These are phyloP conservation scores for Mustelus asterias DNA, from an alignment of 2,113 vertebrate genomes.

Conservation along the genomic window DNA sequence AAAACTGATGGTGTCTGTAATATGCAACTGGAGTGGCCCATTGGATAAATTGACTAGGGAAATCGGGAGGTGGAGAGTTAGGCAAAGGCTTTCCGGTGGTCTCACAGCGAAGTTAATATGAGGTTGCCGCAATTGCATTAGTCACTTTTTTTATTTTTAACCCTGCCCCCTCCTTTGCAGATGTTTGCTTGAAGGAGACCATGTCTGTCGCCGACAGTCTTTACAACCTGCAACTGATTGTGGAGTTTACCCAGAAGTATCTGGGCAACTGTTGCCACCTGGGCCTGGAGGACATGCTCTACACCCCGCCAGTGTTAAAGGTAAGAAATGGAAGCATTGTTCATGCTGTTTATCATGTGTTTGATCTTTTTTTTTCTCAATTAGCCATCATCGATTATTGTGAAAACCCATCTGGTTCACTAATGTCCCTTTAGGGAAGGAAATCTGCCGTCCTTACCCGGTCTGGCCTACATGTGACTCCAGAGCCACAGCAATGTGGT, in stretches of 20 bases:
- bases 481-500: too few species aligned
- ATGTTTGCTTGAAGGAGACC: constrained; percentile 82
- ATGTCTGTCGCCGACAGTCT: constrained; percentile 76
- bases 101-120: too few species aligned
- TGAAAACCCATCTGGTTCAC: too few species aligned
- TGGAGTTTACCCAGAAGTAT: constrained; percentile 75
- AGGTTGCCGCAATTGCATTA: too few species aligned
- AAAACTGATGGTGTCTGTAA: background rate
- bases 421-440: too few species aligned
- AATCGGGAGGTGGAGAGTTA: background rate
- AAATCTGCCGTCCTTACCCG: too few species aligned
- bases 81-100: too few species aligned
- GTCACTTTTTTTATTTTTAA: background rate
- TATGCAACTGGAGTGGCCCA: background rate
- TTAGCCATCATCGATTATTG: too few species aligned
- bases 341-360: background rate
- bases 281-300: constrained; percentile 72
- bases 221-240: constrained; percentile 79
- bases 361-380: background rate
- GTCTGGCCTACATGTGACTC: too few species aligned
- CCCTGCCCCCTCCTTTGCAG: constrained; percentile 47
- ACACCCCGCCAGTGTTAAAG: constrained; percentile 68
- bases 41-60: background rate
- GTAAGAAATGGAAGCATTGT: constrained; percentile 47
- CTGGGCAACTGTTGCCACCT: constrained; percentile 73